Conservation (phyloP, 2,797 vertebrate species). For the Crossoptilon crossoptilon region DNA sequence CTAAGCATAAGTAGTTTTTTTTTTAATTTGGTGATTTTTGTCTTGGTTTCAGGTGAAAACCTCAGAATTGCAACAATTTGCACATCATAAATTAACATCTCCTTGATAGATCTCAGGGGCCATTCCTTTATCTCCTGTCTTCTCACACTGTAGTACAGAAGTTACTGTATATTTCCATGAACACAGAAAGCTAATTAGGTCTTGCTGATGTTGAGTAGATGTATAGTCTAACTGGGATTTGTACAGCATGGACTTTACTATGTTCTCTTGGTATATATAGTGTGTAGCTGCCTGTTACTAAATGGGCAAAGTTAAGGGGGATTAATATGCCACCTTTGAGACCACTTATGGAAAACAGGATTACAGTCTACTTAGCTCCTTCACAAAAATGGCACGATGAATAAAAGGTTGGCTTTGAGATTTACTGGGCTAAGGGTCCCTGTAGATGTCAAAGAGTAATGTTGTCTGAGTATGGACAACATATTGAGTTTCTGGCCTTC, state of each 20-base stretch:
- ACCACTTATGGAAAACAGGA: not conserved
- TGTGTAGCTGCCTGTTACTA: not conserved
- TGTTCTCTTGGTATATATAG: rapidly evolving
- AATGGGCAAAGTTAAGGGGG: not conserved
- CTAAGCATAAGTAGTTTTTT: not conserved
- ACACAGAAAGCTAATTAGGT: not conserved
- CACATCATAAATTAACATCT: not conserved
- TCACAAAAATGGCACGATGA: not conserved
- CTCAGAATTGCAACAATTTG: not conserved
- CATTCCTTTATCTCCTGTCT: not conserved
- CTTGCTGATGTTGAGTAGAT: not conserved
- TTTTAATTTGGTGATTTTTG: not conserved
- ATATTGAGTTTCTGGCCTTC: rapidly evolving
- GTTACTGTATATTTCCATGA: not conserved
- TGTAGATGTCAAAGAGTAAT: not conserved
- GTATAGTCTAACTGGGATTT: not conserved
- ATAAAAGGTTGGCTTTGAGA: not conserved
- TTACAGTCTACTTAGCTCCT: not conserved
- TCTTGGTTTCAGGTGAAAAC: not conserved
- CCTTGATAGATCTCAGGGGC: not conserved
- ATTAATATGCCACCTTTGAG: not conserved
- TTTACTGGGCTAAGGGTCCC: not conserved
- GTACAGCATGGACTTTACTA: not conserved
- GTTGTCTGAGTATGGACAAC: not conserved
- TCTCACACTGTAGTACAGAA: not conserved